Evolutionary conservation across 2,113 vertebrate genomes (phyloP), one percentile per base, ranked within the genome.

Genomic region (Coracopsis vasa): DNA sequence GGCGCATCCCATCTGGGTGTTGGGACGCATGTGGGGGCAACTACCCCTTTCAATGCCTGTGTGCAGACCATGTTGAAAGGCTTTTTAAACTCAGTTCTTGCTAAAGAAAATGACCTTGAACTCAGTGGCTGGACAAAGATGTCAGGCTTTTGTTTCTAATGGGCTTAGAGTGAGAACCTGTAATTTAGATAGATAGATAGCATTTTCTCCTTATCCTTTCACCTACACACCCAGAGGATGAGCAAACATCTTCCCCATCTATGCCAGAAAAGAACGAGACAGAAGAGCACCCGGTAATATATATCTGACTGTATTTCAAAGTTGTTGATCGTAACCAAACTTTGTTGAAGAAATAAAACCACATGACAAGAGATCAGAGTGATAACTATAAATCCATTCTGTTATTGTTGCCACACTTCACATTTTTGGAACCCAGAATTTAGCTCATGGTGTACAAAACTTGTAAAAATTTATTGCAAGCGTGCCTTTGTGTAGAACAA

Each of bases 381-480:
- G 94, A 97, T 91, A 96, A 96, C 86, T 93, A 94, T 86, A 97
- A 96, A 97, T 83, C 91, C 90, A 90, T 91, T 96, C 88, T 95
- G 82, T 97, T 93, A 44, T 95, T 94, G 92, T 97, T 92, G 92
- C 83, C 95, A 90, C 85, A 95, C 86, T 92, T 97, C 95, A 97
- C 94, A 80, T 87, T 94, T 95, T 95, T 82, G 86, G 93, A 97
- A 97, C 88, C 87, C 7, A 60, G 96, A 95, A 92, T 95, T 96
- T 86, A 97, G 92, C 96, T 95, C 92, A 89, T 82, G 94, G 95
- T 89, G 72, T 93, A 94, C 80, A 97, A 96, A 97, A 97, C 87
- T 90, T 67, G 93, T 97, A 97, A 97, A 96, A 97, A 96, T 95
- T 94, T 96, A 96, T 95, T 96, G 97, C 97, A 97, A 96, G 94